These are phyloP conservation scores for Chelonoidis abingdonii DNA, from an alignment of 2,113 vertebrate species.

Conservation along the genomic window DNA sequence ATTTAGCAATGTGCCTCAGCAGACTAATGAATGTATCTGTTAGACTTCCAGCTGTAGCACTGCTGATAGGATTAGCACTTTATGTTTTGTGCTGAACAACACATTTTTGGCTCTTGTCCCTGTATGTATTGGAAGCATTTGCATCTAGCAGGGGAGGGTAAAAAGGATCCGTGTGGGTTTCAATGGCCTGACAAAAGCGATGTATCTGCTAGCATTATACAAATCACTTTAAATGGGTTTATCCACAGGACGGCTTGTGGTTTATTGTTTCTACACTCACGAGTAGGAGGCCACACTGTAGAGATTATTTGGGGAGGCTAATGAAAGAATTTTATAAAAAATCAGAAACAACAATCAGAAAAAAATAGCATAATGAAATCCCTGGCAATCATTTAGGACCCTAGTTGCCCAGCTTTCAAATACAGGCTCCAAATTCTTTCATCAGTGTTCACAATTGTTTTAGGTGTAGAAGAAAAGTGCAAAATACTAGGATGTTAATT, in stretches of 20 bases:
- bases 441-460: not conserved
- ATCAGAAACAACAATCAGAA: not conserved
- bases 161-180: not conserved
- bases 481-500: not conserved
- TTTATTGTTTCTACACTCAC: not conserved
- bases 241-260: not conserved
- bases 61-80: not conserved
- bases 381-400: not conserved
- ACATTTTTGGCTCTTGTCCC: not conserved
- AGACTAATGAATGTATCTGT: conserved; percentile 11
- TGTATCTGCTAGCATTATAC: not conserved
- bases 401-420: not conserved
- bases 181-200: not conserved
- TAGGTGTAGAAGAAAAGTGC: not conserved
- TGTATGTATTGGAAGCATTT: not conserved
- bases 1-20: not conserved
- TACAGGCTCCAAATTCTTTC: not conserved
- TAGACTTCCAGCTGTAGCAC: not conserved
- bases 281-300: not conserved
- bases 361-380: not conserved
- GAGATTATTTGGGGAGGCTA: not conserved
- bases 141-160: not conserved
- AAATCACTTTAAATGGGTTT: not conserved
- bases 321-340: not conserved
- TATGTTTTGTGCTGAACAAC: conserved; percentile 14